A percentile compares a stretch with the other conserved stretches of the same genome.
phyloP scores from a whole-genome alignment of 2,797 vertebrate genomes.

The Salmo trutta region DNA sequence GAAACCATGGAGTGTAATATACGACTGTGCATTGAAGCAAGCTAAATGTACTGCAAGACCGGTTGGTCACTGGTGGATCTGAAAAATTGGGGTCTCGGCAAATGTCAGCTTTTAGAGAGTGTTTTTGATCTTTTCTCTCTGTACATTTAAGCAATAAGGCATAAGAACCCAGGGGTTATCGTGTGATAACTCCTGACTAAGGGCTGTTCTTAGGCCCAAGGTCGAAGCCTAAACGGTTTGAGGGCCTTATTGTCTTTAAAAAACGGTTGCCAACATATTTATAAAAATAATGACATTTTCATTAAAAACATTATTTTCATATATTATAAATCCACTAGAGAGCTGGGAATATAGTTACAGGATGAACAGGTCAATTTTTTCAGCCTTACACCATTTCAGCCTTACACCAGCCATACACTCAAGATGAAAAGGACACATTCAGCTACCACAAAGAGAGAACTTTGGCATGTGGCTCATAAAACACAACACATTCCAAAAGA shows the following conservation, averaged over 20 bases:
- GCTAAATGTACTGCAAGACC: too few species aligned
- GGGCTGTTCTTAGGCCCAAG: too few species aligned
- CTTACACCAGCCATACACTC: too few species aligned
- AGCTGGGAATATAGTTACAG: neutral
- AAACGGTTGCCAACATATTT: too few species aligned
- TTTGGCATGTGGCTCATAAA: too few species aligned
- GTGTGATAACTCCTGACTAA: too few species aligned
- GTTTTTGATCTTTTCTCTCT: neutral
- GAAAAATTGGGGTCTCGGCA: neutral
- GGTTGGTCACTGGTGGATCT: neutral
- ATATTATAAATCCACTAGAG: slow-evolving; percentile 8
- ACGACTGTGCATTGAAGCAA: too few species aligned
- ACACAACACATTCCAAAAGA: neutral
- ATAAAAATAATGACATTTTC: too few species aligned
- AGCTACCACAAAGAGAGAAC: neutral
- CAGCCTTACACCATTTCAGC: neutral
- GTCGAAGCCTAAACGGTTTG: too few species aligned
- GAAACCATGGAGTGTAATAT: neutral
- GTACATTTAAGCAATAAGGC: neutral
- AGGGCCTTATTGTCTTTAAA: too few species aligned
- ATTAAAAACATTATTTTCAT: too few species aligned
- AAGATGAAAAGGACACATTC: neutral
- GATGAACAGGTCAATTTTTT: neutral
- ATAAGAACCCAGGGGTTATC: too few species aligned
- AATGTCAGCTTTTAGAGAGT: neutral